Evolutionary conservation across 2,888 invertebrate species (phyloP).

Genomic region (Euplexia lucipara): DNA sequence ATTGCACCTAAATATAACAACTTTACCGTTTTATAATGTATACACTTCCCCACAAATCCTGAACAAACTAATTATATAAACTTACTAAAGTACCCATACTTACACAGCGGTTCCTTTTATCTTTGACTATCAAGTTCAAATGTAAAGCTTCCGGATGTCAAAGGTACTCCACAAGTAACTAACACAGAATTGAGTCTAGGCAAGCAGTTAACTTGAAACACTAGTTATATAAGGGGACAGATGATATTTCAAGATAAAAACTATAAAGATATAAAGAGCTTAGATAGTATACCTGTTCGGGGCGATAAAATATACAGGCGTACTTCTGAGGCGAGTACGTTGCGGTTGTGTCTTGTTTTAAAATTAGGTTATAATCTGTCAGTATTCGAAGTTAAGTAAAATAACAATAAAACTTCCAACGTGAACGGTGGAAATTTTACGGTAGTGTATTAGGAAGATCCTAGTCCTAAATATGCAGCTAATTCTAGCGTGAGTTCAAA

Average conservation of each 20-base stretch:
- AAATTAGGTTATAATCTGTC: neutral
- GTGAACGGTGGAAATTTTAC: neutral
- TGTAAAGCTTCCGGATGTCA: conserved; percentile 50
- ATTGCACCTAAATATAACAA: neutral
- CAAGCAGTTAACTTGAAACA: conserved; percentile 66
- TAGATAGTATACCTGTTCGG: conserved; percentile 57
- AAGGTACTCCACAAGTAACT: conserved; percentile 30
- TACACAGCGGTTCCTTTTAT: neutral
- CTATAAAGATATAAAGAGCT: conserved; percentile 74
- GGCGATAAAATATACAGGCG: conserved; percentile 12
- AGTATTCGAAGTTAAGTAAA: too few species aligned
- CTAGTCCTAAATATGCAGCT: too few species aligned
- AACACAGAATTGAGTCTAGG: conserved; percentile 70
- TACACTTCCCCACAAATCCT: neutral
- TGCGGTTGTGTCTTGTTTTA: neutral
- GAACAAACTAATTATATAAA: neutral
- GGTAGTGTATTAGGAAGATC: neutral
- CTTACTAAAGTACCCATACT: neutral
- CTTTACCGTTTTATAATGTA: too few species aligned
- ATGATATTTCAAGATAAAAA: conserved; percentile 80
- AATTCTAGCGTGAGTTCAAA: too few species aligned
- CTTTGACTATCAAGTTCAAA: conserved; percentile 27
- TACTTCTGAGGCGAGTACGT: neutral
- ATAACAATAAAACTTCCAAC: too few species aligned
- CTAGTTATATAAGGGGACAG: conserved; percentile 63